A percentile compares a stretch with the other conserved stretches of the same genome.
Evolutionary conservation across 1,140 invertebrate genomes (phyloP).

Genomic region (Diplogasteroides magnus): DNA sequence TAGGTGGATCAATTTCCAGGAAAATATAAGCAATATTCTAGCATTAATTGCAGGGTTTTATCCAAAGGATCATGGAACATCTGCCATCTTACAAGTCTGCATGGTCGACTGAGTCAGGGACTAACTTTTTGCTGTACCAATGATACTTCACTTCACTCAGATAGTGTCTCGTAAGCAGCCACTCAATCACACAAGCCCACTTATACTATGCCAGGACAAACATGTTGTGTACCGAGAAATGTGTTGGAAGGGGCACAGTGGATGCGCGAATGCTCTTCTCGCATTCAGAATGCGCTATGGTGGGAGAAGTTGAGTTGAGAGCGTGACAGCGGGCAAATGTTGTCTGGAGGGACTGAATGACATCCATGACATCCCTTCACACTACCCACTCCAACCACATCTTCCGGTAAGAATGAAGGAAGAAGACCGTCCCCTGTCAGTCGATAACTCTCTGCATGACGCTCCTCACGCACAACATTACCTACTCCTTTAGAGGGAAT

Average conservation of each 20-base stretch:
- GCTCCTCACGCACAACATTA: neutral
- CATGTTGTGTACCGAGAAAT: neutral
- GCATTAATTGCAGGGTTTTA: too few relatives aligned
- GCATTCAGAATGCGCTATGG: conserved; percentile 12
- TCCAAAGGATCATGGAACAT: too few relatives aligned
- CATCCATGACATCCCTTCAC: conserved; percentile 2
- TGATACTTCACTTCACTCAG: too few relatives aligned
- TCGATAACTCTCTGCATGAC: neutral
- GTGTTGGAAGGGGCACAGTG: neutral
- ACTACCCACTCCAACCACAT: neutral
- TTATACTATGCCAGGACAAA: too few relatives aligned
- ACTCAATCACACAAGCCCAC: too few relatives aligned
- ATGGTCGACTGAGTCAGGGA: too few relatives aligned
- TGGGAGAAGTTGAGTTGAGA: neutral
- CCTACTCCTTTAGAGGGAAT: neutral
- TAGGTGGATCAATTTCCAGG: too few relatives aligned
- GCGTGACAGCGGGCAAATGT: neutral
- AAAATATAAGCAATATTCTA: too few relatives aligned
- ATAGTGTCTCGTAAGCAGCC: too few relatives aligned
- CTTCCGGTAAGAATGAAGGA: neutral
- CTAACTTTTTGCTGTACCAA: too few relatives aligned
- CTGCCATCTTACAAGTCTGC: too few relatives aligned
- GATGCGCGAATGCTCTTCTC: neutral
- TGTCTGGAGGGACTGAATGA: neutral
- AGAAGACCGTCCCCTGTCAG: neutral